A percentile compares a stretch with the other conserved stretches of the same genome.
phyloP scores from a whole-genome alignment of 2,888 invertebrate genomes.

The Cryptophagus acutangulus region DNA sequence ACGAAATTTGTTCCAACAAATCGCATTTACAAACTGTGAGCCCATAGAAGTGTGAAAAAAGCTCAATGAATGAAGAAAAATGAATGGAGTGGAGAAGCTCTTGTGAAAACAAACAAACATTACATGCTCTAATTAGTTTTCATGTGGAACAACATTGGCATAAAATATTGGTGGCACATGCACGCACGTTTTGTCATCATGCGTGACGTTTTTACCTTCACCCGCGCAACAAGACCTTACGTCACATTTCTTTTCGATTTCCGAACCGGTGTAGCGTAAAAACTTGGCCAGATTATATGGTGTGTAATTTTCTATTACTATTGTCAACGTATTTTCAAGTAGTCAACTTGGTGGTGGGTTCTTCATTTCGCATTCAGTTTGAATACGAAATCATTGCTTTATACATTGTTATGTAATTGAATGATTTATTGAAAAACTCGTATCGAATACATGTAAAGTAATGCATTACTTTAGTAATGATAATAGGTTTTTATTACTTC shows the following conservation, averaged over 20 bases:
- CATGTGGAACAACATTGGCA: background rate
- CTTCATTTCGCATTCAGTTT: slow-evolving; percentile 4
- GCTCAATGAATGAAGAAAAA: no score
- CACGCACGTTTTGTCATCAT: slow-evolving; percentile 20
- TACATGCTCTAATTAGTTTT: slow-evolving; percentile 25
- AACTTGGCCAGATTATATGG: slow-evolving; percentile 45
- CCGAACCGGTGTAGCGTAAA: slow-evolving; percentile 46
- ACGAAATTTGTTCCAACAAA: no score
- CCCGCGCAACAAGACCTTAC: slow-evolving; percentile 25
- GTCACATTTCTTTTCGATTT: slow-evolving; percentile 45
- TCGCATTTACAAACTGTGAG: no score
- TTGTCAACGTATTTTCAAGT: slow-evolving; percentile 25
- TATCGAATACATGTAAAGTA: slow-evolving; percentile 25
- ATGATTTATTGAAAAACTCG: no score
- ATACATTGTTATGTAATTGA: slow-evolving; percentile 15
- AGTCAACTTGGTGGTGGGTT: slow-evolving; percentile 1
- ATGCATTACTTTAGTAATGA: no score
- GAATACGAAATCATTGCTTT: background rate
- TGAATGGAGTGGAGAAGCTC: slow-evolving; percentile 7
- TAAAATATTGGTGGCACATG: slow-evolving; percentile 6
- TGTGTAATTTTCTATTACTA: slow-evolving; percentile 31
- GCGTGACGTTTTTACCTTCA: slow-evolving; percentile 18
- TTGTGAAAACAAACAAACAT: slow-evolving; percentile 22
- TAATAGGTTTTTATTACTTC: no score
- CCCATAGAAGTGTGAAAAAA: no score